Evolutionary conservation across 1,140 invertebrate species (phyloP), one percentile per base, ranked within the genome.

Genomic region (Lycorma delicatula): DNA sequence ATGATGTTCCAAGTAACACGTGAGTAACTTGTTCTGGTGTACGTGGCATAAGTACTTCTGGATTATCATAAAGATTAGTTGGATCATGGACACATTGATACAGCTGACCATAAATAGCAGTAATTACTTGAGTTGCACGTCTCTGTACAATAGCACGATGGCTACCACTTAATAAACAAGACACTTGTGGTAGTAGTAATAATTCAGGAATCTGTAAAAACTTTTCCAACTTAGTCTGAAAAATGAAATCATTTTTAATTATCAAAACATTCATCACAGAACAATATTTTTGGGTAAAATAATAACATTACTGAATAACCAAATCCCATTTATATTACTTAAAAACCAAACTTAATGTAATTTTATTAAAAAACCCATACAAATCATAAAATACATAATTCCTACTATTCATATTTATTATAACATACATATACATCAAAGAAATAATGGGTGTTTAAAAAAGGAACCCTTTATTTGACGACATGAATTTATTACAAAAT

Each of bases 91-190:
- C 84, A 53, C 84, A 82, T 47, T 84, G 79, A 72, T 91, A 90
- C 2, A 97, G 78, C 71, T 93, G 87, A 61, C 83, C 83, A 70
- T 97, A 97, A 64, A 94, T 91, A 29, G 89, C 84, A 58, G 86
- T 81, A 54, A 97, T 84, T 1, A 96, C 84, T 73, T 91, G 85
- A 69, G 89, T 87, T 12, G 92, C 83, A 59, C 88, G 76, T 69
- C 83, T 86, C 62, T 91, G 87, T 0, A 92, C 81, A 18, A 78
- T 75, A 31, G 79, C 79, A 63, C 91, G 86, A 74, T 89, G 85
- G 44, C 79, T 80, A 41, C 80, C 83, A 66, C 90, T 92, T 58
- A 88, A 79, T 5, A 97, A 74, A 29, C 93, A 78, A 64, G 83
- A 84, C 60, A 93, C 85, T 76, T 97, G 93, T 1, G 90, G 89